phyloP scores from a whole-genome alignment of 2,797 vertebrate genomes.

The Okamejei kenojei region DNA sequence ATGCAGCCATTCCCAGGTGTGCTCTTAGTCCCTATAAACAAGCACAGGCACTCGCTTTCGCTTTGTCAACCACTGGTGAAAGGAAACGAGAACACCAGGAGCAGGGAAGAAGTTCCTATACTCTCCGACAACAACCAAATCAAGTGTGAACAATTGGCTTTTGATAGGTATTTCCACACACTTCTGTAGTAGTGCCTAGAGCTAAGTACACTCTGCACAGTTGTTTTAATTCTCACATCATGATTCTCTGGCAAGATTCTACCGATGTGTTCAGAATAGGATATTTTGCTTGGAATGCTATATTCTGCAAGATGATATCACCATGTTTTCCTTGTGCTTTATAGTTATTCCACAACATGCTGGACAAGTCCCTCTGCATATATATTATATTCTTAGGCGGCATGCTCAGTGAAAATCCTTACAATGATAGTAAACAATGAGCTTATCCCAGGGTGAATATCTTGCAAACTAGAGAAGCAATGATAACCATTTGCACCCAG shows the following conservation, averaged over 20 bases:
- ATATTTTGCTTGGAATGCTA: conserved; percentile 6
- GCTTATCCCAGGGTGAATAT: not conserved
- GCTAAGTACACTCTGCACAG: not conserved
- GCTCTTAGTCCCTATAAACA: no score
- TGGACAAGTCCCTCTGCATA: not conserved
- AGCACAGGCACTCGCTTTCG: no score
- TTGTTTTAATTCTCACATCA: conserved; percentile 19
- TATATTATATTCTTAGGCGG: not conserved
- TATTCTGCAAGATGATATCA: not conserved
- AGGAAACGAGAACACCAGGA: not conserved
- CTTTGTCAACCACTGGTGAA: not conserved
- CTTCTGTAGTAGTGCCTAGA: not conserved
- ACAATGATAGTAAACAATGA: not conserved
- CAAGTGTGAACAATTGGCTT: not conserved
- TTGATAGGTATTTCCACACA: not conserved
- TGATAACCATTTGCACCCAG: not conserved
- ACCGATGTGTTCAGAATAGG: not conserved
- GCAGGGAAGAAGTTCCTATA: not conserved
- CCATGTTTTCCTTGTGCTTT: not conserved
- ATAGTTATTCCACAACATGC: not conserved
- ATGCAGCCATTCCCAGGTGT: no score
- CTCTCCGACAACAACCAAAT: not conserved
- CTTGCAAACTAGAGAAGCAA: not conserved
- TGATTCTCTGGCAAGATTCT: not conserved
- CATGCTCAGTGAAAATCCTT: not conserved